A percentile compares a stretch with the other conserved stretches of the same genome.
Conservation (phyloP, 2,797 vertebrate species). For the Galaxias olidus region DNA sequence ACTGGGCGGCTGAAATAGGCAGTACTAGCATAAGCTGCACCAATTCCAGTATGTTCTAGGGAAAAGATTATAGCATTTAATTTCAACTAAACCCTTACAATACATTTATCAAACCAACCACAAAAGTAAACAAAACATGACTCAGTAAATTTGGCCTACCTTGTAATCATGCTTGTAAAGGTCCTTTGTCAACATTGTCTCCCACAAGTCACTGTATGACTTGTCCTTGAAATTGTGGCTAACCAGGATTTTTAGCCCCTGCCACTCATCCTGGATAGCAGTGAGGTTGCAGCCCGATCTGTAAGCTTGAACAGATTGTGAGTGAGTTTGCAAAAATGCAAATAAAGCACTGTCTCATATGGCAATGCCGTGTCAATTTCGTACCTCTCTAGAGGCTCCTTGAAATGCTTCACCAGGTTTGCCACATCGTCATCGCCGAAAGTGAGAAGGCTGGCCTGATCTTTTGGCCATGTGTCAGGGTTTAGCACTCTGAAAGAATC, state of each 20-base stretch:
- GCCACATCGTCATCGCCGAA: slow-evolving; percentile 23
- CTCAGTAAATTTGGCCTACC: slow-evolving; percentile 13
- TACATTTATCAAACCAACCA: slow-evolving; percentile 14
- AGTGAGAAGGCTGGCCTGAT: slow-evolving; percentile 14
- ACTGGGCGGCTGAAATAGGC: slow-evolving; percentile 24
- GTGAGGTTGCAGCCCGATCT: slow-evolving; percentile 10
- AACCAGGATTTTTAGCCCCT: slow-evolving; percentile 16
- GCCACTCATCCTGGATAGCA: slow-evolving; percentile 20
- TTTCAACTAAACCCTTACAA: slow-evolving; percentile 12
- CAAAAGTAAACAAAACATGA: not conserved
- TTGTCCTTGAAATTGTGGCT: slow-evolving; percentile 23
- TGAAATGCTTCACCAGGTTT: slow-evolving; percentile 24
- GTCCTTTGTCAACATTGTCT: slow-evolving; percentile 24
- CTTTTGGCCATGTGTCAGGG: slow-evolving; percentile 17
- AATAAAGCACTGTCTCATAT: slow-evolving; percentile 19
- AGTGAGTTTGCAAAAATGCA: slow-evolving; percentile 22
- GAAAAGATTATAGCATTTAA: slow-evolving; percentile 1
- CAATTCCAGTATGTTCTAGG: slow-evolving; percentile 26
- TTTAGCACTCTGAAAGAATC: slow-evolving; percentile 20
- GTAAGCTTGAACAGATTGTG: slow-evolving; percentile 13
- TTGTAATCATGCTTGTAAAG: slow-evolving; percentile 18
- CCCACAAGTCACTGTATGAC: slow-evolving; percentile 20
- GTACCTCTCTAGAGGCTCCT: slow-evolving; percentile 15
- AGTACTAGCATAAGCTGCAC: slow-evolving; percentile 26
- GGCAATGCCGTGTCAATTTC: slow-evolving; percentile 12